phyloP scores from a whole-genome alignment of 1,140 invertebrate species.

The Parapsyche elsis region DNA sequence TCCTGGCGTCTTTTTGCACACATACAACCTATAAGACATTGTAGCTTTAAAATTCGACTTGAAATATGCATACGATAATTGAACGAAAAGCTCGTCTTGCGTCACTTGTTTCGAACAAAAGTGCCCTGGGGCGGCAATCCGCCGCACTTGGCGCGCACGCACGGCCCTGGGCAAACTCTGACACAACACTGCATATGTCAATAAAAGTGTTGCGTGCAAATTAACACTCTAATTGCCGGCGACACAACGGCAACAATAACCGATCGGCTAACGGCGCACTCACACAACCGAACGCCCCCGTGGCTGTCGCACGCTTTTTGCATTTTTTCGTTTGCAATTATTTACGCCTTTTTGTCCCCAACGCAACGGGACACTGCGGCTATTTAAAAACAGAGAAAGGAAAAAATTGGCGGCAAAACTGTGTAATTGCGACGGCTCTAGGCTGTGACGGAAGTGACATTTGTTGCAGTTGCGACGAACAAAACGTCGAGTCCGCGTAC shows the following conservation, averaged over 20 bases:
- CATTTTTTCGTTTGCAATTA: not conserved
- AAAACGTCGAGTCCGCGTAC: constrained; percentile 27
- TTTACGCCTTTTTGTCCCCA: not conserved
- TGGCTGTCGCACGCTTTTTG: not conserved
- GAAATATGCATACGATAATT: too few species aligned
- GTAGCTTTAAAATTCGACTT: too few species aligned
- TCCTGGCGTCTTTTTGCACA: too few species aligned
- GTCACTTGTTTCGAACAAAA: not conserved
- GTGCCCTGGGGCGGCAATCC: not conserved
- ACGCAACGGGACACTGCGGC: not conserved
- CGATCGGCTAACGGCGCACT: not conserved
- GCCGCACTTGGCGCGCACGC: not conserved
- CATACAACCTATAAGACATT: too few species aligned
- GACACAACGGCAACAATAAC: constrained; percentile 4
- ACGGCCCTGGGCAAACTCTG: not conserved
- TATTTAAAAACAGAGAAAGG: not conserved
- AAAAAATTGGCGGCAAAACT: constrained; percentile 12
- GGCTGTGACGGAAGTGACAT: constrained; percentile 45
- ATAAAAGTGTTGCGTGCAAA: constrained; percentile 13
- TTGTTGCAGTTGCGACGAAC: constrained; percentile 49
- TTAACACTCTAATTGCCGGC: constrained; percentile 19
- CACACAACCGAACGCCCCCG: not conserved
- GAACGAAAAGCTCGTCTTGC: too few species aligned
- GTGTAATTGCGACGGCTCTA: constrained; percentile 25
- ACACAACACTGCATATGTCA: not conserved